Evolutionary conservation across 2,888 invertebrate genomes (phyloP), one percentile per base, ranked within the genome.

Genomic region (Pelosia muscerda): DNA sequence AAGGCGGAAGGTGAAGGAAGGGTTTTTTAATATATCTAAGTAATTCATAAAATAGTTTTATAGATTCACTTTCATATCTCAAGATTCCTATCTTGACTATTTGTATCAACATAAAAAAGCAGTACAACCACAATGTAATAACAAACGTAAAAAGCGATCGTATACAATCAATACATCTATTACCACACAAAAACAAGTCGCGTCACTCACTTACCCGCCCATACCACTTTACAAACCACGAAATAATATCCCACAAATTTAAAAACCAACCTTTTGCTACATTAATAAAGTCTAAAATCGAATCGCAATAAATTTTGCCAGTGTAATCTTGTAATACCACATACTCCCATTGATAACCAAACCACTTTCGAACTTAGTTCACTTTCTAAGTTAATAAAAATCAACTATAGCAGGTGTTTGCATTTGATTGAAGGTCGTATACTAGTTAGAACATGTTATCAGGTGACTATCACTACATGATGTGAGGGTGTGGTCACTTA

Each of bases 381-480:
- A 78, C 85, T 85, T 85, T 85, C 85, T 84, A 85, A 77, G 81
- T 73, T 78, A 80, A 78, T 83, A 83, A 84, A 84, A 83, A 82
- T 76, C 66, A 69, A 76, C 69, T 74, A 64, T 68, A 73, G 73
- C 81, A 77, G 71, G 76, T 82, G 74, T 69, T 65, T 67, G 63
- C 68, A 73, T 72, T 69, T 72, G 72, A 60, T 23, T 28, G 58
- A 66, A 76, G 80, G 72, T 75, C 60, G 58, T 69, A 72, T n/a
- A 53, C 34, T 42, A 49, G n/a, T 42, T 66, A 76, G 67, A 71
- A 28, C 28, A 28, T 6, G 28, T 57, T 57, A 49, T 49, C 49
- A n/a, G 49, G 19, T 28, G 28, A 13, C 13, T 55, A 55, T 53
- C 54, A 55, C 54, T 22, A 15, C n/a, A 6, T 3, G 34, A 11